Evolutionary conservation across 2,113 vertebrate genomes (phyloP), one percentile per base, ranked within the genome.

Genomic region (Tetrao urogallus): DNA sequence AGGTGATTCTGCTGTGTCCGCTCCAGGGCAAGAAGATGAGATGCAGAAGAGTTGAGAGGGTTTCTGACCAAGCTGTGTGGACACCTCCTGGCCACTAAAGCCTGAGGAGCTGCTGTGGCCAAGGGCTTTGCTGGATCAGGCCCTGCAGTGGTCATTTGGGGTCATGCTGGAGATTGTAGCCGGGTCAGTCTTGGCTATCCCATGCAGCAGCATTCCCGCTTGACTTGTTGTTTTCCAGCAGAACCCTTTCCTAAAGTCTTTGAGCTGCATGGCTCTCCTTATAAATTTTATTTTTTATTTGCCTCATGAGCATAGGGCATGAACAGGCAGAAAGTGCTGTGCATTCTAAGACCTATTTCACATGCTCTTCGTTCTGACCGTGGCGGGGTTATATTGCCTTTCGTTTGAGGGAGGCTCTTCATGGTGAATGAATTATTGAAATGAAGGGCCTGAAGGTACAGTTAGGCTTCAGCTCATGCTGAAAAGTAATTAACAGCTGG

Each of bases 401-500:
- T 74, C 17, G 13, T 93, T 66, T 43, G 47, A 83, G 47, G 60
- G 66, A 87, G 65, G 66, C 71, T 73, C 52, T 87, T 75, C 82
- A 52, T 60, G 73, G 82, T 86, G 83, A 96, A 93, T 84, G 73
- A 92, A 77, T 96, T 92, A 92, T 21, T 64, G 73, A 90, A 95
- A 78, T 52, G 32, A 88, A 93, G 27, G 0, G 42, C 92, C 92
- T 72, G 69, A 92, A 95, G 96, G 74, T 63, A 95, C 82, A 32
- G 86, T 88, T 89, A 80, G 79, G 32, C 75, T 92, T 86, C 11
- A 3, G 14, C 64, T 92, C 82, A 75, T 93, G 87, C 89, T 61
- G 70, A 71, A 65, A 83, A 67, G 73, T 94, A 93, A 90, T 94
- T 93, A 96, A 84, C 72, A 90, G 73, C 76, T 94, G 86, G 69